Conservation (phyloP, 2,797 vertebrate genomes). For the Acanthurus lineatus region DNA sequence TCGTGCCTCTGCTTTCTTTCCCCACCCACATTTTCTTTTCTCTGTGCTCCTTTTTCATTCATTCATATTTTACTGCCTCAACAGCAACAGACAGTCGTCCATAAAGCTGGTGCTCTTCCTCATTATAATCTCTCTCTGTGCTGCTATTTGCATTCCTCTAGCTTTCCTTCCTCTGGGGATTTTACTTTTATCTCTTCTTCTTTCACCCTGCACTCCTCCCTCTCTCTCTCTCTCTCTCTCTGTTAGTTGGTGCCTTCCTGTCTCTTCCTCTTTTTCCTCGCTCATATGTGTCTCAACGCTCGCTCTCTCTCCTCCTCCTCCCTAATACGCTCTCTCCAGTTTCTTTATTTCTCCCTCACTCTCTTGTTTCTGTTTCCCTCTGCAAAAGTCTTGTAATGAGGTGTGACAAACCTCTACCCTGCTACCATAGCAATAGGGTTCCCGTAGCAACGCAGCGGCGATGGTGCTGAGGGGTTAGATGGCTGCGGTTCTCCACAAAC, state of each 20-base stretch:
- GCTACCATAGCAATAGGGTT: constrained; percentile 83
- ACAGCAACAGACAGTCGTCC: constrained; percentile 32
- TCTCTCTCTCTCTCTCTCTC: constrained; percentile 26
- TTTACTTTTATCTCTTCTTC: constrained; percentile 73
- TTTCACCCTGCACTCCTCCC: constrained; percentile 57
- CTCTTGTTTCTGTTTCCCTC: constrained; percentile 52
- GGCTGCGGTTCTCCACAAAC: constrained; percentile 37
- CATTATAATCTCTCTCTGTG: constrained; percentile 46
- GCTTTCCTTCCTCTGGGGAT: constrained; percentile 61
- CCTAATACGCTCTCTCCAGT: constrained; percentile 46
- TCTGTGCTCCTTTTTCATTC: constrained; percentile 65
- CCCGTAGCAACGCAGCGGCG: constrained; percentile 75
- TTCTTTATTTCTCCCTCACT: constrained; percentile 55
- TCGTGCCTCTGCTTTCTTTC: constrained; percentile 50
- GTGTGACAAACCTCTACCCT: constrained; percentile 79
- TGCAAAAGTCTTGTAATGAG: constrained; percentile 80
- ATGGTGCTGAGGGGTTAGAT: constrained; percentile 50
- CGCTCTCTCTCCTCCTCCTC: constrained; percentile 57
- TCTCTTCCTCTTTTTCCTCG: constrained; percentile 36
- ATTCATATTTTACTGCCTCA: constrained; percentile 80
- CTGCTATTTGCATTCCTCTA: constrained; percentile 75
- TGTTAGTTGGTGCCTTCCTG: constrained; percentile 60
- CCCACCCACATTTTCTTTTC: constrained; percentile 67
- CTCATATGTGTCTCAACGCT: constrained; percentile 58
- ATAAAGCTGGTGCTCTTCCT: constrained; percentile 42